These are phyloP conservation scores for Aphelinus atriplicis DNA, from an alignment of 1,140 invertebrate genomes.

Conservation along the genomic window DNA sequence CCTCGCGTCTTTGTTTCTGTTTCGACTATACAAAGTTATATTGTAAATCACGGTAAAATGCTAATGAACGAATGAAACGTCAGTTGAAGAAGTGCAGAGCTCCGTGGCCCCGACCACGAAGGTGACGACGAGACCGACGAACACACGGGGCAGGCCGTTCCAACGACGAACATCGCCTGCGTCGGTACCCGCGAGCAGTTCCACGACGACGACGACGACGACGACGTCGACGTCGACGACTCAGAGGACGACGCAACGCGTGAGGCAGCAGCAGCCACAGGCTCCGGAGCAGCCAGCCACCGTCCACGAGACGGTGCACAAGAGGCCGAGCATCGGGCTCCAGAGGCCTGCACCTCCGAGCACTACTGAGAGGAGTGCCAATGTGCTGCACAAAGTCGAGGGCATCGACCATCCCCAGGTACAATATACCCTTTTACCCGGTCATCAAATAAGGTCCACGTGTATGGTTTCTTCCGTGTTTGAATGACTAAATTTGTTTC, in stretches of 20 bases:
- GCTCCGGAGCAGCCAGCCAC: conserved; percentile 55
- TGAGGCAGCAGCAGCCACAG: neutral
- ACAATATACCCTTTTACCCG: too few species aligned
- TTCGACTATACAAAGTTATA: too few species aligned
- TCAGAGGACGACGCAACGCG: conserved; percentile 20
- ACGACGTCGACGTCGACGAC: conserved; percentile 12
- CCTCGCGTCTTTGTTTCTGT: too few species aligned
- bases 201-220: conserved; percentile 18
- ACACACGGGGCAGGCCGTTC: conserved; percentile 47
- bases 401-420: conserved; percentile 59
- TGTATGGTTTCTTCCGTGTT: too few species aligned
- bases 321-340: conserved; percentile 55
- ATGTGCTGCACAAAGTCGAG: conserved; percentile 40
- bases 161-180: conserved; percentile 49
- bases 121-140: conserved; percentile 15
- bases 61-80: too few species aligned
- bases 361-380: neutral
- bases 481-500: too few species aligned
- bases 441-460: too few species aligned
- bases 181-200: neutral
- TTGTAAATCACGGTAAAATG: too few species aligned
- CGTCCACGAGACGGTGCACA: conserved; percentile 55
- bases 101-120: neutral
- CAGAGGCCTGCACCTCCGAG: conserved; percentile 46
- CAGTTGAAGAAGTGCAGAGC: conserved; percentile 22